A percentile compares a stretch with the other conserved stretches of the same genome.
Evolutionary conservation across 2,113 vertebrate genomes (phyloP).

Genomic region (Genyomyrus donnyi): DNA sequence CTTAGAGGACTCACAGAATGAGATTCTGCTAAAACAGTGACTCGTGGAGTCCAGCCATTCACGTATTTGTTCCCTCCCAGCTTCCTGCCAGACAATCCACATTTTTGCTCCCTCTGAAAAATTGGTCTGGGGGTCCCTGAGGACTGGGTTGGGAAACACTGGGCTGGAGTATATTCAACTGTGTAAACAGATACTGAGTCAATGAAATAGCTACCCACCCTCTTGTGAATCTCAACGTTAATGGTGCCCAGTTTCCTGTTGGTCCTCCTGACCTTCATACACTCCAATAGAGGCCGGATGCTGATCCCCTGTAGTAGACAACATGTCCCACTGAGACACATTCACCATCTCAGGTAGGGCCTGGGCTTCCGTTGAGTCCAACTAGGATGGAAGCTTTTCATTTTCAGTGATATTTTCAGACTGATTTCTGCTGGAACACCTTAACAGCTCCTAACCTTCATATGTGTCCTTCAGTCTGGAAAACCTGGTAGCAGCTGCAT

Average conservation of each 20-base stretch:
- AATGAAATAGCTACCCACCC: slow-evolving; percentile 60
- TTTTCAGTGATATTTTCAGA: background rate
- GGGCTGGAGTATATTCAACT: background rate
- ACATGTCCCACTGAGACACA: background rate
- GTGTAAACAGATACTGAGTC: background rate
- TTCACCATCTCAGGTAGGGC: background rate
- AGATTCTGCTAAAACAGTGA: background rate
- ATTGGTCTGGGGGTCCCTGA: background rate
- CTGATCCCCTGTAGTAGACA: slow-evolving; percentile 74
- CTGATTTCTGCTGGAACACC: background rate
- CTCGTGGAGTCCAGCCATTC: background rate
- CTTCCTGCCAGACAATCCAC: background rate
- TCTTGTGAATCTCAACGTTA: slow-evolving; percentile 81
- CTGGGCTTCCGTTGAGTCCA: background rate
- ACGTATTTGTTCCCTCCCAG: background rate
- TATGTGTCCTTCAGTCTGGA: background rate
- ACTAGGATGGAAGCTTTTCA: background rate
- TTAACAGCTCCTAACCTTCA: background rate
- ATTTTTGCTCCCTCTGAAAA: background rate
- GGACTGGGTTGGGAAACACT: background rate
- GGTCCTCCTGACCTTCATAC: slow-evolving; percentile 84
- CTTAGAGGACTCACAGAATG: background rate
- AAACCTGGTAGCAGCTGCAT: background rate
- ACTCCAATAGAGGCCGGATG: slow-evolving; percentile 87
- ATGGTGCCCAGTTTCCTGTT: slow-evolving; percentile 83